Evolutionary conservation across 2,888 invertebrate species (phyloP), one percentile per base, ranked within the genome.

Genomic region (Trissolcus brochymenae): DNA sequence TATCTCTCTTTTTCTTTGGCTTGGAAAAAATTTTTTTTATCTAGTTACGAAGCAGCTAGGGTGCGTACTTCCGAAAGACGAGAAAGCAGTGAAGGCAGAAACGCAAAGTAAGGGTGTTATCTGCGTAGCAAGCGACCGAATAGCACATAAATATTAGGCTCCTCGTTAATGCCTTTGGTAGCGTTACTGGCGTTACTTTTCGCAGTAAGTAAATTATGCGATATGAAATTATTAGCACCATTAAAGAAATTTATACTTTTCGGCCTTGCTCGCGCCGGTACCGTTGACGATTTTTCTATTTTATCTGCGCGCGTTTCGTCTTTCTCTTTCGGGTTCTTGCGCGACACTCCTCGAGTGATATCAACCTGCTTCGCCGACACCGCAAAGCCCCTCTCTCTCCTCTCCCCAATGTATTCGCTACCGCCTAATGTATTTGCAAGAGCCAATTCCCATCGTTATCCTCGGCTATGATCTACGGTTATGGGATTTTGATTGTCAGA

Each of bases 161-260:
- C 86, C 88, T 88, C 89, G 89, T 89, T 89, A 89, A 89, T 89
- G 89, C 89, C 84, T 86, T 84, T 84, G 86, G 85, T 86, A 87
- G 88, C 89, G n/a, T n/a, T 89, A 88, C 88, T 86, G 86, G 89
- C 88, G 88, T 89, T 89, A 88, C 89, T 88, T 89, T 89, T 88
- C 89, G 87, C 88, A 89, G 89, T 89, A 89, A 89, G 88, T 89
- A 89, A 89, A 89, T 89, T 89, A 89, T 85, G 87, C 89, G 89
- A 89, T 89, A 89, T 89, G 89, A 88, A 89, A 89, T 89, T 88
- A 89, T 89, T 89, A 89, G 88, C 86, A 84, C 87, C 88, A 88
- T 89, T 89, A 89, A 88, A 88, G 88, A 89, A 88, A 89, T 89
- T 89, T 89, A 89, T 89, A 88, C 86, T 86, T 88, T 87, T 88